Percentiles rank a stretch among this genome's conserved stretches.
Conservation (phyloP, 2,888 invertebrate genomes). For the Plebejus melissa region DNA sequence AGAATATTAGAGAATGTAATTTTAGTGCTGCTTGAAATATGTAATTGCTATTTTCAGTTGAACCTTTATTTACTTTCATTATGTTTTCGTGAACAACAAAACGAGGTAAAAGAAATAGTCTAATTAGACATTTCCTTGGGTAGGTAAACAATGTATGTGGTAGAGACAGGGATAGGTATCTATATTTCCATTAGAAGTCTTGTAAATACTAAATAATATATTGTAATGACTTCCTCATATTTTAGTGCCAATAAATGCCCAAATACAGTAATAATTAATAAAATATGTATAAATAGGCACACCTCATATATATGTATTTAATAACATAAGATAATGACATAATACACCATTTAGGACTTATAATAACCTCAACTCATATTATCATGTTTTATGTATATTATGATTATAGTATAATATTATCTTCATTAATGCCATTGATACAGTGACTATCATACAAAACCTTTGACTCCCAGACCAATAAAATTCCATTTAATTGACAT, state of each 20-base stretch:
- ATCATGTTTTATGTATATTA: slow-evolving; percentile 2
- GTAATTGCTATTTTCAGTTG: not conserved
- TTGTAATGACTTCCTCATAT: not conserved
- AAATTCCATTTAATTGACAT: slow-evolving; percentile 23
- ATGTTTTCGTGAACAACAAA: not conserved
- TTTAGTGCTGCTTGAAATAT: not conserved
- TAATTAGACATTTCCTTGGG: not conserved
- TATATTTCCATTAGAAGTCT: not conserved
- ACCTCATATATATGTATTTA: no score
- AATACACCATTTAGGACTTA: not conserved
- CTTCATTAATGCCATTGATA: slow-evolving; percentile 1
- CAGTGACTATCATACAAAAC: slow-evolving; percentile 8
- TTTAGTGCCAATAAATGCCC: not conserved
- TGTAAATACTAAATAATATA: not conserved
- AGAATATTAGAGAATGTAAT: not conserved
- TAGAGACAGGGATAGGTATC: not conserved
- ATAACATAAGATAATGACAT: not conserved
- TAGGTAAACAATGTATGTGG: not conserved
- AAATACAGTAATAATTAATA: not conserved
- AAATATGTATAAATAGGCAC: no score
- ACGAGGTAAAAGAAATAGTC: not conserved
- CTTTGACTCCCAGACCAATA: slow-evolving; percentile 24
- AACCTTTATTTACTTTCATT: not conserved
- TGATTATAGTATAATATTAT: not conserved
- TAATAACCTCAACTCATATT: not conserved